Conservation (phyloP, 92 coral and sea anemone genomes). For the Ricordea florida region DNA sequence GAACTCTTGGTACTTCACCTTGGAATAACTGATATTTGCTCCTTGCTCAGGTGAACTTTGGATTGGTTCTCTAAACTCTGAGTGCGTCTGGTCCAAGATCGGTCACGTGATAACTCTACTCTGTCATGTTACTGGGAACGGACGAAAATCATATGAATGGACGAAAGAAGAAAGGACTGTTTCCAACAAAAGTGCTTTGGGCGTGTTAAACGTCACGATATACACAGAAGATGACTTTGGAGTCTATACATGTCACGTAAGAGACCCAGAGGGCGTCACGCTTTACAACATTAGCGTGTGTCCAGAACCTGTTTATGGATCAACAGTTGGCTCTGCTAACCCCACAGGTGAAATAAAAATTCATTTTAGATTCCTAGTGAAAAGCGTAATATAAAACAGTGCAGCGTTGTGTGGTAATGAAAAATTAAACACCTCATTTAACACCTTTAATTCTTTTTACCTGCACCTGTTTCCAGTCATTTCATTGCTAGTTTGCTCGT, state of each 20-base stretch:
- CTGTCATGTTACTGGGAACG: background rate
- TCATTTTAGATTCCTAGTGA: too few species aligned
- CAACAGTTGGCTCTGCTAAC: too few species aligned
- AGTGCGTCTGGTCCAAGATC: slow-evolving; percentile 1
- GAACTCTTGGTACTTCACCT: too few species aligned
- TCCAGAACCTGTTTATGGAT: background rate
- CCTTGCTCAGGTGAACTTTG: background rate
- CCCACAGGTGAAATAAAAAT: too few species aligned
- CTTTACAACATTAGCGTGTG: slow-evolving; percentile 10
- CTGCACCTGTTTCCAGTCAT: too few species aligned
- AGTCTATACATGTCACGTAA: slow-evolving; percentile 10
- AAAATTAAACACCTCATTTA: too few species aligned
- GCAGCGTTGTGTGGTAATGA: too few species aligned
- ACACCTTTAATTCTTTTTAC: too few species aligned
- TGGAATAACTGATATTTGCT: too few species aligned
- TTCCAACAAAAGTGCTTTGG: background rate
- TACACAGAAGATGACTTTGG: slow-evolving; percentile 26
- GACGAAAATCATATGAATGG: background rate
- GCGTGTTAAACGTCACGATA: background rate
- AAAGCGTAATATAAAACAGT: too few species aligned
- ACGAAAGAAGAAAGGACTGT: background rate
- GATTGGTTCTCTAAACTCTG: background rate
- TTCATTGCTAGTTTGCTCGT: too few species aligned
- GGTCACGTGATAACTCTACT: slow-evolving; percentile 17
- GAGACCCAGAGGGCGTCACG: background rate